A percentile compares a stretch with the other conserved stretches of the same genome.
phyloP scores from a whole-genome alignment of 2,888 invertebrate species.

The Noctua comes region DNA sequence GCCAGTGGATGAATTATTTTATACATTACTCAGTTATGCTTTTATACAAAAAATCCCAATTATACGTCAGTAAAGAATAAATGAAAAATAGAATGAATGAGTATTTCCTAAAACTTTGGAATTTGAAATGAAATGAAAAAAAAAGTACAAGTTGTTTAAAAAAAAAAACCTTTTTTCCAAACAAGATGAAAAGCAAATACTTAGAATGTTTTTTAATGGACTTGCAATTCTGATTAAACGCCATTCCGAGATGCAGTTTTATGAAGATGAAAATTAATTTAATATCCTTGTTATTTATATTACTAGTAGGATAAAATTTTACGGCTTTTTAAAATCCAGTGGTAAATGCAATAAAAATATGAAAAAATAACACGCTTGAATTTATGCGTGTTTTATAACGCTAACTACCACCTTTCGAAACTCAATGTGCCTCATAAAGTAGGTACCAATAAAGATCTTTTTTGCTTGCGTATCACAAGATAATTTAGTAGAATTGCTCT shows the following conservation, averaged over 20 bases:
- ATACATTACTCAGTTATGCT: not conserved
- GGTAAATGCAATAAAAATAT: not conserved
- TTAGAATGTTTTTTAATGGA: not conserved
- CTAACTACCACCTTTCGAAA: constrained; percentile 35
- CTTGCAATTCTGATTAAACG: not conserved
- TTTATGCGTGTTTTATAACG: constrained; percentile 19
- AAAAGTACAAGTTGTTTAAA: constrained; percentile 22
- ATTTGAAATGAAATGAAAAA: no score
- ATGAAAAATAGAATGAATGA: constrained; percentile 7
- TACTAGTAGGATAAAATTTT: not conserved
- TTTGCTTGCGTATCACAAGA: constrained; percentile 62
- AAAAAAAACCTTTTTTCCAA: not conserved
- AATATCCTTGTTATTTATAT: not conserved
- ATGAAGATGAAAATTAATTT: not conserved
- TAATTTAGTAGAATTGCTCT: constrained; percentile 68
- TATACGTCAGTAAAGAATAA: not conserved
- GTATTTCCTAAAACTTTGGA: not conserved
- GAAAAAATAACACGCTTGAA: constrained; percentile 7
- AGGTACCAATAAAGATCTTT: constrained; percentile 51
- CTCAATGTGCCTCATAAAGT: constrained; percentile 49
- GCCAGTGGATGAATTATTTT: not conserved
- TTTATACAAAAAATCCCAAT: not conserved
- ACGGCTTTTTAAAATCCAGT: not conserved
- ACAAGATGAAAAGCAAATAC: not conserved
- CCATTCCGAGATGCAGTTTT: not conserved